Evolutionary conservation across 1,140 invertebrate genomes (phyloP).

Genomic region (Pollicipes pollicipes): DNA sequence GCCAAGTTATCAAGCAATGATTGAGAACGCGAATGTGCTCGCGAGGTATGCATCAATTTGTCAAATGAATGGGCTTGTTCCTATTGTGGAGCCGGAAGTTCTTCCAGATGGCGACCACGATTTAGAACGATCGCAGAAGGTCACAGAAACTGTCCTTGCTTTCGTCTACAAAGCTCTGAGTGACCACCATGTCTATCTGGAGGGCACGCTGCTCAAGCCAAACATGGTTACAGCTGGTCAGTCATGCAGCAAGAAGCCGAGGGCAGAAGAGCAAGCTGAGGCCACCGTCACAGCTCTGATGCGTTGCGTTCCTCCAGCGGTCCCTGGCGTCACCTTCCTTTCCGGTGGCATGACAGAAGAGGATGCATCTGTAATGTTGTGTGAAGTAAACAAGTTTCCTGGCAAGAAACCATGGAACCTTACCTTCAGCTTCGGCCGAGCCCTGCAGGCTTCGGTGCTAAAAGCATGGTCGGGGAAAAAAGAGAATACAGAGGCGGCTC

Average conservation of each 20-base stretch:
- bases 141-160: conserved; percentile 84
- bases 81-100: conserved; percentile 90
- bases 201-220: conserved; percentile 93
- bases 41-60: conserved; percentile 92
- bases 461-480: conserved; percentile 80
- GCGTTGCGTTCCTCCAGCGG: conserved; percentile 76
- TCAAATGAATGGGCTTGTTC: conserved; percentile 87
- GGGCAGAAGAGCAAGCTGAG: conserved; percentile 48
- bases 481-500: conserved; percentile 61
- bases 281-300: conserved; percentile 81
- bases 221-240: conserved; percentile 95
- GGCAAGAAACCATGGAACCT: conserved; percentile 82
- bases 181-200: conserved; percentile 93
- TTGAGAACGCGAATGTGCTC: conserved; percentile 88
- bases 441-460: conserved; percentile 58
- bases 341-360: conserved; percentile 95
- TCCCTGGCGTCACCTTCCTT: conserved; percentile 79
- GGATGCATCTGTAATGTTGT: conserved; percentile 82
- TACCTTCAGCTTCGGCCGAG: conserved; percentile 89
- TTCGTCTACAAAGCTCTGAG: conserved; percentile 91
- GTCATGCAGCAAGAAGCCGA: conserved; percentile 47
- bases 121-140: conserved; percentile 76
- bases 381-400: conserved; percentile 72
- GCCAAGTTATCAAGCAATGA: conserved; percentile 71
- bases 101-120: conserved; percentile 81